These are phyloP conservation scores for Zeus faber DNA, from an alignment of 2,113 vertebrate genomes.

Conservation along the genomic window DNA sequence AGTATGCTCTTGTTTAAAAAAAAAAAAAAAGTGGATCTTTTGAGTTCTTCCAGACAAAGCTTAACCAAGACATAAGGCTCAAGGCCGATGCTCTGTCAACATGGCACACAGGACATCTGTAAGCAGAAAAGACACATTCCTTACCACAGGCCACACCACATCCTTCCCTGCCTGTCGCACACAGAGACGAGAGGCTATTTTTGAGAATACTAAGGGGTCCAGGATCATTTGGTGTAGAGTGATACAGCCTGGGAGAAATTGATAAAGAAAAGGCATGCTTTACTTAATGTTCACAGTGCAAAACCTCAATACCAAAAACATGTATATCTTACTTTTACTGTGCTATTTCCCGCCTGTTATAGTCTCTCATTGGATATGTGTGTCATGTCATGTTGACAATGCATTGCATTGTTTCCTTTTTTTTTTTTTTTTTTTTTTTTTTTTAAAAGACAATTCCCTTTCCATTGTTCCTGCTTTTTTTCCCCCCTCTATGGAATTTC, in stretches of 20 bases:
- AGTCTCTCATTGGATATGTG: too few relatives aligned
- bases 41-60: constrained; percentile 11
- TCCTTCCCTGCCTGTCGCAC: constrained; percentile 59
- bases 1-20: not conserved
- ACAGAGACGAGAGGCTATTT: constrained; percentile 44
- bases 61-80: constrained; percentile 13
- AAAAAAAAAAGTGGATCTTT: constrained; percentile 4
- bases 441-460: too few relatives aligned
- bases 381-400: too few relatives aligned
- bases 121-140: constrained; percentile 67
- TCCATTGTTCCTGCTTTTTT: too few relatives aligned
- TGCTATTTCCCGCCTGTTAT: too few relatives aligned
- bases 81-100: constrained; percentile 43
- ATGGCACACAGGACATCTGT: constrained; percentile 47
- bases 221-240: constrained; percentile 50
- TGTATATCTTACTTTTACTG: too few relatives aligned
- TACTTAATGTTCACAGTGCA: too few relatives aligned
- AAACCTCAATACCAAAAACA: too few relatives aligned
- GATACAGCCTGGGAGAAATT: constrained; percentile 52
- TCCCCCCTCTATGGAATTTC: too few relatives aligned
- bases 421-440: too few relatives aligned
- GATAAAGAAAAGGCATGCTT: constrained; percentile 39
- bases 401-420: too few relatives aligned
- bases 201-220: constrained; percentile 29
- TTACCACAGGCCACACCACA: constrained; percentile 49